Evolutionary conservation across 2,113 vertebrate genomes (phyloP).

Genomic region (Channa argus): DNA sequence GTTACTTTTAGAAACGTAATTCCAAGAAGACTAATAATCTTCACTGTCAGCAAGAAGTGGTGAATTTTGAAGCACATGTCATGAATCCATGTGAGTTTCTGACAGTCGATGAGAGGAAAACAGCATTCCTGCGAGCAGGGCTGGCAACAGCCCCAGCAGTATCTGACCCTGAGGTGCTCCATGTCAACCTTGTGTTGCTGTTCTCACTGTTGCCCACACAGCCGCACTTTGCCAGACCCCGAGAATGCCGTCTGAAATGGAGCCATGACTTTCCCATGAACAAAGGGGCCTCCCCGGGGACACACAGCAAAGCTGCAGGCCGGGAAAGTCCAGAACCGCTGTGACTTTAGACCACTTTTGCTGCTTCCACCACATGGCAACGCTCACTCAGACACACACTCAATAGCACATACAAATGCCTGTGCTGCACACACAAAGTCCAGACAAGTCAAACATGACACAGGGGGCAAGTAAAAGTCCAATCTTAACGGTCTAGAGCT

Average conservation of each 20-base stretch:
- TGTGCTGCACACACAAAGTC: conserved; percentile 21
- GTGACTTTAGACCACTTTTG: conserved; percentile 50
- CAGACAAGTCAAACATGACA: conserved; percentile 53
- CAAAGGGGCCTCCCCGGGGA: conserved; percentile 70
- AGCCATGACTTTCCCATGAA: conserved; percentile 84
- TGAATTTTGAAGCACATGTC: conserved; percentile 41
- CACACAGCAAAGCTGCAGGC: conserved; percentile 48
- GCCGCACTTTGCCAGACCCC: conserved; percentile 52
- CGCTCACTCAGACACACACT: conserved; percentile 48
- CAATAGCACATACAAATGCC: conserved; percentile 16
- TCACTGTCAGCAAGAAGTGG: conserved; percentile 33
- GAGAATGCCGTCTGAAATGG: conserved; percentile 73
- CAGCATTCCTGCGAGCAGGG: conserved; percentile 42
- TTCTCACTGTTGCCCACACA: conserved; percentile 54
- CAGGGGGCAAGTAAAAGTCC: conserved; percentile 56
- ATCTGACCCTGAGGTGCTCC: conserved; percentile 47
- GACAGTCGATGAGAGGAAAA: conserved; percentile 49
- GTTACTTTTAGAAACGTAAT: conserved; percentile 25
- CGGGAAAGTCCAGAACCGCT: conserved; percentile 71
- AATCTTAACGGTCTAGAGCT: conserved; percentile 60
- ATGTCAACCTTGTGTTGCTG: conserved; percentile 41
- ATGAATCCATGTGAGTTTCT: conserved; percentile 59
- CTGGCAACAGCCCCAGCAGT: conserved; percentile 35
- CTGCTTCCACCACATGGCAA: conserved; percentile 60
- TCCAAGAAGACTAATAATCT: conserved; percentile 50